Evolutionary conservation across 1,140 invertebrate genomes (phyloP).

Genomic region (Drosophila paulistorum): DNA sequence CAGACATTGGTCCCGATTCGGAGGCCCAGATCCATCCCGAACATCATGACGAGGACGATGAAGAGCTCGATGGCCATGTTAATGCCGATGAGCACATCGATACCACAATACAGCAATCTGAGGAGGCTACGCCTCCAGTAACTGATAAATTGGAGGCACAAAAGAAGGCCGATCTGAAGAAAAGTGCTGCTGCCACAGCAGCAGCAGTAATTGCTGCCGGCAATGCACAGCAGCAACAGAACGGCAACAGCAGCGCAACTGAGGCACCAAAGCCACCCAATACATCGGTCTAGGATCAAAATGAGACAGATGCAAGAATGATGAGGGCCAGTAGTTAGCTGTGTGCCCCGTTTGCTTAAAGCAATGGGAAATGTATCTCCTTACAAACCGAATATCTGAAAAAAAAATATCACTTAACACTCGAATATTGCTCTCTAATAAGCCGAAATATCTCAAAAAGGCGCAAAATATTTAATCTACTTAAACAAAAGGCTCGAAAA

Average conservation of each 20-base stretch:
- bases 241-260: slow-evolving; percentile 25
- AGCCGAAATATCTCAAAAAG: slow-evolving; percentile 49
- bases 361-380: slow-evolving; percentile 40
- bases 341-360: slow-evolving; percentile 48
- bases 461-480: slow-evolving; percentile 43
- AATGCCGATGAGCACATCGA: slow-evolving; percentile 80
- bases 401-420: slow-evolving; percentile 29
- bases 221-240: slow-evolving; percentile 53
- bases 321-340: slow-evolving; percentile 35
- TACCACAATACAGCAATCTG: slow-evolving; percentile 74
- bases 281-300: slow-evolving; percentile 69
- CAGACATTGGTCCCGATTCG: slow-evolving; percentile 81
- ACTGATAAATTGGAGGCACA: slow-evolving; percentile 79
- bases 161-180: slow-evolving; percentile 79
- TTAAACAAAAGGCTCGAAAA: not conserved
- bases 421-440: slow-evolving; percentile 40
- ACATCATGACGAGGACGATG: slow-evolving; percentile 75
- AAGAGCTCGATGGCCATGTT: slow-evolving; percentile 77
- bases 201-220: slow-evolving; percentile 70
- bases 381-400: slow-evolving; percentile 6
- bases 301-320: not conserved
- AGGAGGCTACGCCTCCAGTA: slow-evolving; percentile 79
- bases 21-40: slow-evolving; percentile 82
- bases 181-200: slow-evolving; percentile 62
- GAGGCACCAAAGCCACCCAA: slow-evolving; percentile 76